Evolutionary conservation across 1,140 invertebrate genomes (phyloP).

Genomic region (Bathynomus jamesi): DNA sequence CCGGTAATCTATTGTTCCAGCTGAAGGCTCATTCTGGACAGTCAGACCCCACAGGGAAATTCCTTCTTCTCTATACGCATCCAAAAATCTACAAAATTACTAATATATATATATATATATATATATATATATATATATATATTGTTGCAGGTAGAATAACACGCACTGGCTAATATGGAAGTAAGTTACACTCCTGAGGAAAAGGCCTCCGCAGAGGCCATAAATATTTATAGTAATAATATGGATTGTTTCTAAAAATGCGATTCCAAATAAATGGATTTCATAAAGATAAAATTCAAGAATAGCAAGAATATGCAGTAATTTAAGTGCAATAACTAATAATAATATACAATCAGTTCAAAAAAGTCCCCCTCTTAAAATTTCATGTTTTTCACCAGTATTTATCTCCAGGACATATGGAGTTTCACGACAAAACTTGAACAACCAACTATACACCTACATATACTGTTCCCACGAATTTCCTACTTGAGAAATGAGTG

Average conservation of each 20-base stretch:
- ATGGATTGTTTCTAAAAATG: constrained; percentile 1
- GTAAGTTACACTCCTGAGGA: neutral
- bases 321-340: too few relatives aligned
- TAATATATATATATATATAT: neutral
- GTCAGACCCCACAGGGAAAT: constrained; percentile 56
- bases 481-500: too few relatives aligned
- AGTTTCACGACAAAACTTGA: too few relatives aligned
- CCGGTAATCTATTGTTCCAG: neutral
- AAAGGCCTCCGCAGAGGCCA: neutral
- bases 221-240: neutral
- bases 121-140: neutral
- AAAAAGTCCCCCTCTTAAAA: too few relatives aligned
- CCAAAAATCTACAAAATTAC: constrained; percentile 49
- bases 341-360: too few relatives aligned
- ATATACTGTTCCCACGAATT: too few relatives aligned
- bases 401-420: too few relatives aligned
- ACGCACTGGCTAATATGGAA: neutral
- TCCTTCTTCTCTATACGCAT: constrained; percentile 50
- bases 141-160: neutral
- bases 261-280: neutral
- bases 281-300: neutral
- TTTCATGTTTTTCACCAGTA: too few relatives aligned
- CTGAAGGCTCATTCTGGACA: constrained; percentile 52
- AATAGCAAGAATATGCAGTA: too few relatives aligned
- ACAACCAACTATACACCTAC: too few relatives aligned